Evolutionary conservation across 2,888 invertebrate genomes (phyloP).

Genomic region (Hylaea fasciaria): DNA sequence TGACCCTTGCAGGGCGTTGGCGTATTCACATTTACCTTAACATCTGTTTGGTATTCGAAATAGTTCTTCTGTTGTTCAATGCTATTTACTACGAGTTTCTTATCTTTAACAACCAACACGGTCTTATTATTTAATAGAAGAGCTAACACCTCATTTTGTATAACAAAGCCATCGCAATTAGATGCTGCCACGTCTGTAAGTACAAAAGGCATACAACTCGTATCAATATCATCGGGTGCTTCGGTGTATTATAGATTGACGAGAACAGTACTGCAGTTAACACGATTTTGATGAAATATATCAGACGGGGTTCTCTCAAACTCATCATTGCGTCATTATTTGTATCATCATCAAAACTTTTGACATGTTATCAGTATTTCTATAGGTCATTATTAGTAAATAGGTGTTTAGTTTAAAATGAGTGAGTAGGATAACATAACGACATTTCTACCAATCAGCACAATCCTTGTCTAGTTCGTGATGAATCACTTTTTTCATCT

Average conservation of each 20-base stretch:
- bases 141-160: conserved; percentile 84
- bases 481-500: no score
- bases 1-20: conserved; percentile 6
- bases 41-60: conserved; percentile 2
- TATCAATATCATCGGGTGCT: conserved; percentile 79
- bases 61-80: conserved; percentile 4
- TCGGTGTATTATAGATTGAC: conserved; percentile 19
- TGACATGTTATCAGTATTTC: no score
- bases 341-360: no score
- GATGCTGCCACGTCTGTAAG: conserved; percentile 72
- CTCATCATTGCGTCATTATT: no score
- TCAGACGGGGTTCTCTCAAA: no score
- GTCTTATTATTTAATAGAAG: conserved; percentile 82
- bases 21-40: conserved; percentile 7
- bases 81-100: conserved; percentile 53
- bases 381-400: no score
- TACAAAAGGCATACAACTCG: conserved; percentile 73
- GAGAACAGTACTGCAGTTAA: conserved; percentile 17
- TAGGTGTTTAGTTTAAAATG: no score
- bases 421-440: no score
- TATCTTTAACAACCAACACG: conserved; percentile 65
- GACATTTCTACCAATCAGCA: no score
- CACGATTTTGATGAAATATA: neutral
- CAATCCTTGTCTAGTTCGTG: no score
- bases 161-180: conserved; percentile 83